Evolutionary conservation across 2,888 invertebrate genomes (phyloP).

Genomic region (Dolichopus griseipennis): DNA sequence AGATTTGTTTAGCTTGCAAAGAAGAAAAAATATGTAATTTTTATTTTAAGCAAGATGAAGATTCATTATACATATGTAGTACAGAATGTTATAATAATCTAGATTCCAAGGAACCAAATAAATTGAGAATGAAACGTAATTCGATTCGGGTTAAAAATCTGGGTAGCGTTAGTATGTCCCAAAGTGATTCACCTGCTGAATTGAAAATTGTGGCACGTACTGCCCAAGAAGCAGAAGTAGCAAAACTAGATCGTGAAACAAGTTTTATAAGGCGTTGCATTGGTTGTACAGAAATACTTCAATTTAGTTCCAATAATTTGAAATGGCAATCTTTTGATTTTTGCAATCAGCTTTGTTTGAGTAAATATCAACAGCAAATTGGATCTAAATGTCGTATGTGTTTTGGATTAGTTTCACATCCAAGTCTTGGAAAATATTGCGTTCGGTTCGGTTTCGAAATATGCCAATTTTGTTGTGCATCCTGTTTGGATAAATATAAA

Average conservation of each 20-base stretch:
- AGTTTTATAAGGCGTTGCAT: slow-evolving; percentile 51
- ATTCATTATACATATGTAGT: slow-evolving; percentile 44
- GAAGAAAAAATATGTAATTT: slow-evolving; percentile 43
- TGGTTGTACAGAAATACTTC: slow-evolving; percentile 47
- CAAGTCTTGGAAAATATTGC: slow-evolving; percentile 83
- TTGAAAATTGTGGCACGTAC: slow-evolving; percentile 51
- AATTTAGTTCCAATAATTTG: slow-evolving; percentile 54
- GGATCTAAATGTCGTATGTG: slow-evolving; percentile 76
- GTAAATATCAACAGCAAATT: slow-evolving; percentile 66
- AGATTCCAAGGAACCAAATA: slow-evolving; percentile 33
- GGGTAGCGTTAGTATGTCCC: neutral
- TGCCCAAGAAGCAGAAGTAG: slow-evolving; percentile 50
- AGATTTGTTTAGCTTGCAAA: slow-evolving; percentile 47
- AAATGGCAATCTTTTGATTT: slow-evolving; percentile 93
- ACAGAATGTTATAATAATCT: slow-evolving; percentile 45
- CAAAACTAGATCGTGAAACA: slow-evolving; percentile 50
- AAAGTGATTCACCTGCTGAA: slow-evolving; percentile 24
- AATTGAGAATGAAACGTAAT: slow-evolving; percentile 12
- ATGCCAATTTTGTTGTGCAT: slow-evolving; percentile 81
- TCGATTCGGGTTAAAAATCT: slow-evolving; percentile 13
- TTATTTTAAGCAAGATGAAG: slow-evolving; percentile 41
- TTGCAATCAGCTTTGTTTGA: slow-evolving; percentile 79
- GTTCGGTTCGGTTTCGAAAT: slow-evolving; percentile 87
- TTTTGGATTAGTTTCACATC: slow-evolving; percentile 61
- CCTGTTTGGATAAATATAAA: slow-evolving; percentile 80